Evolutionary conservation across 2,797 vertebrate genomes (phyloP).

Genomic region (Scleropages formosus): DNA sequence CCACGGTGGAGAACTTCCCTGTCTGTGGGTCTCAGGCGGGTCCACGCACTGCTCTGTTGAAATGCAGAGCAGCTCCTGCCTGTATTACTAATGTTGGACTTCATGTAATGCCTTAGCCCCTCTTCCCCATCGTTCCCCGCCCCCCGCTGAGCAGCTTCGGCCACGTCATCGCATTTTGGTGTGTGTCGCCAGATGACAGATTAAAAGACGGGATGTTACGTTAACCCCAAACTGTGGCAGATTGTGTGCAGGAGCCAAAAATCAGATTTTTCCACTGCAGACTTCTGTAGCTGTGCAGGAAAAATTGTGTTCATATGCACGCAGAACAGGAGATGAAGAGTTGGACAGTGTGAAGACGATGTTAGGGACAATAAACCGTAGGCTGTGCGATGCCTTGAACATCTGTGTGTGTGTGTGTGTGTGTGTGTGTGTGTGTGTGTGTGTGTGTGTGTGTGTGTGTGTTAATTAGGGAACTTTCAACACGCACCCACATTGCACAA

Average conservation of each 20-base stretch:
- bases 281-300: too few species aligned
- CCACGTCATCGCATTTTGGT: background rate
- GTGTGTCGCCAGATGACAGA: too few species aligned
- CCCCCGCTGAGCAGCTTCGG: background rate
- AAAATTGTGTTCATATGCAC: background rate
- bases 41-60: background rate
- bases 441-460: background rate
- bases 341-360: background rate
- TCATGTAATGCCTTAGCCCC: too few species aligned
- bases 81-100: too few species aligned
- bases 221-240: too few species aligned
- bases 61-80: background rate
- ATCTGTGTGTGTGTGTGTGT: background rate
- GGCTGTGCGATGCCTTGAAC: background rate
- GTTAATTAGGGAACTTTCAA: too few species aligned
- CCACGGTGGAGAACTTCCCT: too few species aligned
- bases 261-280: too few species aligned
- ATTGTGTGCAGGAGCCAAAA: too few species aligned
- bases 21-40: background rate
- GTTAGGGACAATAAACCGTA: background rate
- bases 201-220: too few species aligned
- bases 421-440: slow-evolving; percentile 10
- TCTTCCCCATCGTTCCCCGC: background rate
- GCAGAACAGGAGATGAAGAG: background rate
- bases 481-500: too few species aligned